Evolutionary conservation across 2,888 invertebrate genomes (phyloP).

Genomic region (Athalia circularis): DNA sequence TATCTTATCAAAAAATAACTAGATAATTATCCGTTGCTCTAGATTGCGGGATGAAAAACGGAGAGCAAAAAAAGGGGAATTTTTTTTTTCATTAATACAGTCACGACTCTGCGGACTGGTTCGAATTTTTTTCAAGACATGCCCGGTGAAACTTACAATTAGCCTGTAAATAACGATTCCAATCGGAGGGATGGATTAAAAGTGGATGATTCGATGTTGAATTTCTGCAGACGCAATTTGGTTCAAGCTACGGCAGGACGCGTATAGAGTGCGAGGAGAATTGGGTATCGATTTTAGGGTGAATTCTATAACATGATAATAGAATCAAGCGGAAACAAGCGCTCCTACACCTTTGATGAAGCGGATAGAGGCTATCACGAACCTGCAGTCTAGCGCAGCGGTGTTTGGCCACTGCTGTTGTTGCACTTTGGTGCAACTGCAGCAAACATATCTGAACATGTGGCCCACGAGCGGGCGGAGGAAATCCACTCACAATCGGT

Average conservation of each 20-base stretch:
- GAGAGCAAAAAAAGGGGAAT: too few species aligned
- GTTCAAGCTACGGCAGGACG: background rate
- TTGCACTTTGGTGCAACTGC: too few species aligned
- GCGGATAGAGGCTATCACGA: background rate
- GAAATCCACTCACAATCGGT: conserved; percentile 15
- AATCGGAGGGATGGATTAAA: background rate
- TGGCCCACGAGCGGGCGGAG: background rate
- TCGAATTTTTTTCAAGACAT: too few species aligned
- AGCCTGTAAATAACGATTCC: too few species aligned
- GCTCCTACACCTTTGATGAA: conserved; percentile 29
- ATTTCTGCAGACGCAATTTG: background rate
- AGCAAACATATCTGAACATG: background rate
- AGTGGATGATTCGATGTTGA: background rate
- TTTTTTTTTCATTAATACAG: too few species aligned
- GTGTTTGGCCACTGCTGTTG: background rate
- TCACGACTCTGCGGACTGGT: too few species aligned
- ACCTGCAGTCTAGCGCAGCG: background rate
- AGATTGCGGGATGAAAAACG: too few species aligned
- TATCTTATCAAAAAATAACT: background rate
- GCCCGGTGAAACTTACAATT: too few species aligned
- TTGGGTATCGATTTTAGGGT: background rate
- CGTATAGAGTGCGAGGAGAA: background rate
- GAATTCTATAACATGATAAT: conserved; percentile 20
- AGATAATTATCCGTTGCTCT: too few species aligned
- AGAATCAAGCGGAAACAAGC: conserved; percentile 26